Conservation (phyloP, 2,888 invertebrate genomes). For the Tromatobia lineatoria region DNA sequence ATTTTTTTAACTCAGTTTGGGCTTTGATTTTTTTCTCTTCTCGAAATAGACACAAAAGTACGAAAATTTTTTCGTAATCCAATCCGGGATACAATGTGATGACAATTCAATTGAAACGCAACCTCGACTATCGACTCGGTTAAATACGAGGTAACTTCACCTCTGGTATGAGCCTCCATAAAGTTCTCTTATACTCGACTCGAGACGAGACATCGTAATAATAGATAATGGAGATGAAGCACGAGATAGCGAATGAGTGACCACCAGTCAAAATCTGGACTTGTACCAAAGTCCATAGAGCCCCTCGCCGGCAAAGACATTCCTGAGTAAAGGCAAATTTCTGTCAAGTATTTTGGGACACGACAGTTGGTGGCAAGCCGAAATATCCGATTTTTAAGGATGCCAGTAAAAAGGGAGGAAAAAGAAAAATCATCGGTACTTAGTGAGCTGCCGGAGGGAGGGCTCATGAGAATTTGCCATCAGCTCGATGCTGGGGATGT, state of each 20-base stretch:
- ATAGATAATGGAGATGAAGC: conserved; percentile 53
- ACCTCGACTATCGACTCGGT: too few species aligned
- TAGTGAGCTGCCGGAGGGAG: conserved; percentile 21
- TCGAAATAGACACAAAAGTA: too few species aligned
- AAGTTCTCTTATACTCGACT: neutral
- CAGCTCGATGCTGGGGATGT: conserved; percentile 36
- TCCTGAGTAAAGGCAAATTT: conserved; percentile 57
- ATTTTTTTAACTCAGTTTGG: too few species aligned
- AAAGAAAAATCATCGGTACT: conserved; percentile 8
- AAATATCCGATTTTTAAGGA: conserved; percentile 32
- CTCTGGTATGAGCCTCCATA: too few species aligned
- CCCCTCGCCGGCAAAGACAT: conserved; percentile 45
- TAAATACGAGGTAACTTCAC: too few species aligned
- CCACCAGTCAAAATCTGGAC: conserved; percentile 65
- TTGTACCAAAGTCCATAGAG: conserved; percentile 66
- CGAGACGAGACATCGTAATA: conserved; percentile 41
- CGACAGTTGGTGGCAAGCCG: neutral
- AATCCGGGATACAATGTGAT: too few species aligned
- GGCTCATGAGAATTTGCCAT: conserved; percentile 62
- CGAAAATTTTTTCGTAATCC: too few species aligned
- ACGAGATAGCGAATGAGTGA: conserved; percentile 58
- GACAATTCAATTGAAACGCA: too few species aligned
- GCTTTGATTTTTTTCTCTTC: too few species aligned
- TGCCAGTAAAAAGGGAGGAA: neutral
- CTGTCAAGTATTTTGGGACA: conserved; percentile 53